These are phyloP conservation scores for Nomada fabriciana DNA, from an alignment of 2,888 invertebrate species.

Conservation along the genomic window DNA sequence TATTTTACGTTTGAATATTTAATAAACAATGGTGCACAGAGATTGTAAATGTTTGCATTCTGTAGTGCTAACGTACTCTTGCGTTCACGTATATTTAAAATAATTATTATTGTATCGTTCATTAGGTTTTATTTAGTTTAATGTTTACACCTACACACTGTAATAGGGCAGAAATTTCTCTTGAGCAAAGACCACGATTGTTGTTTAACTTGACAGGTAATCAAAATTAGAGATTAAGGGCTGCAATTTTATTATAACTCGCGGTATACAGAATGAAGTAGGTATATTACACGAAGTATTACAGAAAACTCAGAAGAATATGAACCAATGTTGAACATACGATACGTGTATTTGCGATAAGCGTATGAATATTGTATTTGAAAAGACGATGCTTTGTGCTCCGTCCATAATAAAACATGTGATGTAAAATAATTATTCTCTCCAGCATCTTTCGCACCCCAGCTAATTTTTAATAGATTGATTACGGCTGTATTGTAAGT, in stretches of 20 bases:
- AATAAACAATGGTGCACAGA: constrained; percentile 31
- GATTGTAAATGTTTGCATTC: constrained; percentile 13
- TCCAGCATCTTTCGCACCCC: not conserved
- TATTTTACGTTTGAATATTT: constrained; percentile 40
- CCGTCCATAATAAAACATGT: constrained; percentile 77
- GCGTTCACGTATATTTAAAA: not conserved
- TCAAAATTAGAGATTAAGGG: constrained; percentile 60
- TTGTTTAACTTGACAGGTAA: constrained; percentile 37
- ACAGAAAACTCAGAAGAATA: constrained; percentile 37
- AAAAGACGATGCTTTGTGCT: constrained; percentile 78
- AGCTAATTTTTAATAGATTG: not conserved
- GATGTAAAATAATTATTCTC: constrained; percentile 34
- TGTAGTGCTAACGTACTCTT: constrained; percentile 13
- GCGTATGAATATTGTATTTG: constrained; percentile 63
- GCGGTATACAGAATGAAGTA: not conserved
- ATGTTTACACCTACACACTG: constrained; percentile 4
- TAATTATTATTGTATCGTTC: not conserved
- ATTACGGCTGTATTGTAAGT: not conserved
- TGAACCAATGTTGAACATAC: constrained; percentile 61
- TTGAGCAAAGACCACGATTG: not conserved
- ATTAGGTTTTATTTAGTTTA: constrained; percentile 9
- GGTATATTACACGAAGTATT: constrained; percentile 1
- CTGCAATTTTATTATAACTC: constrained; percentile 21
- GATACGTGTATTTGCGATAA: constrained; percentile 47
- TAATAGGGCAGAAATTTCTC: constrained; percentile 3